Evolutionary conservation across 2,797 vertebrate genomes (phyloP).

Genomic region (Petrocephalus schoutedeni): DNA sequence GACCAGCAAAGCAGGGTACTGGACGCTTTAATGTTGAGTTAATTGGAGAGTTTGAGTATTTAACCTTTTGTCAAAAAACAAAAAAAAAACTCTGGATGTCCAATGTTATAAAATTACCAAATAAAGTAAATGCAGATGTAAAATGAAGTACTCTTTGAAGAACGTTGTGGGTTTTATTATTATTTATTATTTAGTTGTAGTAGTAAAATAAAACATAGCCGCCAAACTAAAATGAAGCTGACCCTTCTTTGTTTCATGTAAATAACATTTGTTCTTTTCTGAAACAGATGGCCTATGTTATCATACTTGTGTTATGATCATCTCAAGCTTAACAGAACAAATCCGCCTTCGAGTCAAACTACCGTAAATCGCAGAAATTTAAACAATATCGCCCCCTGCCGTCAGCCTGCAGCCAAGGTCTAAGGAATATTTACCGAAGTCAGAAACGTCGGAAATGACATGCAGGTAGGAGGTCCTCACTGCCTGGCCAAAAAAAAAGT

Average conservation of each 20-base stretch:
- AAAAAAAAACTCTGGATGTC: background rate
- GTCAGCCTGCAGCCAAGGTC: background rate
- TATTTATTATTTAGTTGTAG: background rate
- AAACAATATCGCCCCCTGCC: background rate
- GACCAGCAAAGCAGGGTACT: background rate
- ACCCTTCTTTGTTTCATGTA: background rate
- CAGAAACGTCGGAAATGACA: background rate
- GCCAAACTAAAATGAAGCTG: background rate
- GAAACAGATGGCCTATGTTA: background rate
- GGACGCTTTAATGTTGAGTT: background rate
- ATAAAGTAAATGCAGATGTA: background rate
- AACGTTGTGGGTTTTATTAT: background rate
- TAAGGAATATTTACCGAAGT: background rate
- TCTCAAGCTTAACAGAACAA: background rate
- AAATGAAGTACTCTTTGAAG: background rate
- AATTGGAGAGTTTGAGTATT: background rate
- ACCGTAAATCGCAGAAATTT: background rate
- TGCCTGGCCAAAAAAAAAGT: too few relatives aligned
- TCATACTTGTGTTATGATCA: slow-evolving; percentile 10
- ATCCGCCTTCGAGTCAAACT: background rate
- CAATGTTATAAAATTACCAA: background rate
- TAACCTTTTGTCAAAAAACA: background rate
- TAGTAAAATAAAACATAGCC: background rate
- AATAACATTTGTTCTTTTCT: slow-evolving; percentile 2
- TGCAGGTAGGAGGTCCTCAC: background rate